phyloP scores from a whole-genome alignment of 2,888 invertebrate species.

The Leptura quadrifasciata region DNA sequence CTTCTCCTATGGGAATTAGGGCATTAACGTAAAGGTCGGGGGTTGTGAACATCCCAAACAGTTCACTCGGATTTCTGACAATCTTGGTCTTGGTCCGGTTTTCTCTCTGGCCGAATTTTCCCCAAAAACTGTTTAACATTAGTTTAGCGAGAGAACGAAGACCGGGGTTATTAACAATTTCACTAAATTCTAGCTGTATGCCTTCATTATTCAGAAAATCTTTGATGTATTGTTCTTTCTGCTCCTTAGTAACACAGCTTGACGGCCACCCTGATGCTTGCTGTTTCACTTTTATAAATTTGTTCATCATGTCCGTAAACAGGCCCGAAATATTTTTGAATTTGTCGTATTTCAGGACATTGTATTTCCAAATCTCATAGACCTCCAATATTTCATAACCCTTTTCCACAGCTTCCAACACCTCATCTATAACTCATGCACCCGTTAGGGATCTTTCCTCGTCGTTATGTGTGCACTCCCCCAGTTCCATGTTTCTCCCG shows the following conservation, averaged over 20 bases:
- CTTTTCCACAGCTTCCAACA: conserved; percentile 62
- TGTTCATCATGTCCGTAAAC: conserved; percentile 66
- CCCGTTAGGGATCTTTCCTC: conserved; percentile 41
- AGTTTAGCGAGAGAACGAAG: conserved; percentile 21
- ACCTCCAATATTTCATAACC: conserved; percentile 64
- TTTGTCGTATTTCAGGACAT: conserved; percentile 59
- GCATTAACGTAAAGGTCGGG: background rate
- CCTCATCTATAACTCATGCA: conserved; percentile 57
- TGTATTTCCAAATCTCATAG: conserved; percentile 42
- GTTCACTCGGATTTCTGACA: conserved; percentile 8
- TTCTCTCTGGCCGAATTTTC: conserved; percentile 33
- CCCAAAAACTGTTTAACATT: conserved; percentile 14
- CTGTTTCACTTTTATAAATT: conserved; percentile 64
- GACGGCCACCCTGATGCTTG: conserved; percentile 61
- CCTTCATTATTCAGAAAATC: conserved; percentile 11
- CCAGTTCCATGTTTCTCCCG: conserved; percentile 57
- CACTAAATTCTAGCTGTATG: background rate
- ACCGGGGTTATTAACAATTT: conserved; percentile 16
- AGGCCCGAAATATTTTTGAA: conserved; percentile 57
- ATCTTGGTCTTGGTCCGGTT: conserved; percentile 35
- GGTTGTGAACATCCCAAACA: conserved; percentile 19
- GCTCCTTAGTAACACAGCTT: conserved; percentile 46
- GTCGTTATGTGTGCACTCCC: conserved; percentile 62
- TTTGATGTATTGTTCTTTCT: conserved; percentile 42
- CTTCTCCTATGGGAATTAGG: background rate